Evolutionary conservation across 2,113 vertebrate species (phyloP).

Genomic region (Zosterops japonicus): DNA sequence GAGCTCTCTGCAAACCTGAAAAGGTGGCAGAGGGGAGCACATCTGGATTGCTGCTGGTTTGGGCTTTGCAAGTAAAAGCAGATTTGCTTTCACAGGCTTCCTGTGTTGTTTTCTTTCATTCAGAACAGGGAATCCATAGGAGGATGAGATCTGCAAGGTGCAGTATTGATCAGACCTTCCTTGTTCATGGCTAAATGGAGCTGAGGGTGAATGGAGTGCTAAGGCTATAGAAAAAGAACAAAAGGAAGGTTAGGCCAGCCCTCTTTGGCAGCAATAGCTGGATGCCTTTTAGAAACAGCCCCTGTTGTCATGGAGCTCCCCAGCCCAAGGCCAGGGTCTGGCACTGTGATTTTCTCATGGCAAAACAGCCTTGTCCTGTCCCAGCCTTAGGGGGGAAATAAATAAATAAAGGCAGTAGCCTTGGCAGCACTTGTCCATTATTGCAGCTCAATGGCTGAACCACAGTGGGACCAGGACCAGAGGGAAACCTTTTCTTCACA

Average conservation of each 20-base stretch:
- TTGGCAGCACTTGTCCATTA: conserved; percentile 24
- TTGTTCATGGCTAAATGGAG: not conserved
- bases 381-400: not conserved
- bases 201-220: not conserved
- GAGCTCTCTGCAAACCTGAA: not conserved
- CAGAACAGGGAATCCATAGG: not conserved
- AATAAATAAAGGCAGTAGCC: conserved; percentile 24
- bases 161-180: not conserved
- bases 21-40: fast-evolving
- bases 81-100: not conserved
- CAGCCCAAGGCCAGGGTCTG: conserved; percentile 18
- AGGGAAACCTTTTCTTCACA: conserved; percentile 25
- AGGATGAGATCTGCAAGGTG: not conserved
- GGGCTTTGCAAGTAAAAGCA: not conserved
- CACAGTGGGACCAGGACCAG: not conserved
- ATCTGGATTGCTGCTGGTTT: not conserved
- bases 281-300: conserved; percentile 28
- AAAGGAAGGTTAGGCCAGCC: not conserved
- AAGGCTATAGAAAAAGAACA: not conserved
- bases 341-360: not conserved
- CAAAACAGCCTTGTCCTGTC: not conserved
- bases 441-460: not conserved
- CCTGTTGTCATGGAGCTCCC: conserved; percentile 54
- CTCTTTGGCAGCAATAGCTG: not conserved
- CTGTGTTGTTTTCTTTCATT: not conserved